Conservation (phyloP, 2,113 vertebrate species). For the Lagenorhynchus albirostris region DNA sequence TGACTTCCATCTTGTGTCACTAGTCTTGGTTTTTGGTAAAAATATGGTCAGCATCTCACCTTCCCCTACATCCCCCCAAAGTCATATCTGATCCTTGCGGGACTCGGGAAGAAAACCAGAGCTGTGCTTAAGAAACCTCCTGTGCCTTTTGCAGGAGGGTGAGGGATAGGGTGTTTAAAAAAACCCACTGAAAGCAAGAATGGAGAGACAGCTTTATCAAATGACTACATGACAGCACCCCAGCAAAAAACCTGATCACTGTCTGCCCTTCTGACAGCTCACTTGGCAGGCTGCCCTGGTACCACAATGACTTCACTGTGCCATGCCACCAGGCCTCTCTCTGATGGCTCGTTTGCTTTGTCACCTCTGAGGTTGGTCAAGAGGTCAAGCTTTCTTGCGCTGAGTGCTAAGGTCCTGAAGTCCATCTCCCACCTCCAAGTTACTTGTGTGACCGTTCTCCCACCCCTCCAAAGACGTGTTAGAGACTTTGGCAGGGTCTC, state of each 20-base stretch:
- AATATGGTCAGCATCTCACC: neutral
- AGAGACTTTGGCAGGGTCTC: neutral
- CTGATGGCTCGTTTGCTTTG: constrained; percentile 61
- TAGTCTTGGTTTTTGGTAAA: neutral
- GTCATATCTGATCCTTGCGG: neutral
- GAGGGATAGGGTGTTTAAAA: neutral
- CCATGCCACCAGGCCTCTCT: neutral
- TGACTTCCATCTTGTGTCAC: neutral
- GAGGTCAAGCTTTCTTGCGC: constrained; percentile 55
- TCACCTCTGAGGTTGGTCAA: constrained; percentile 53
- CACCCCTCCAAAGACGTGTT: neutral
- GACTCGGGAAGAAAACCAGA: neutral
- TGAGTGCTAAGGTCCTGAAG: constrained; percentile 42
- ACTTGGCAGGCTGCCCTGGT: constrained; percentile 46
- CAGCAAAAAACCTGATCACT: neutral
- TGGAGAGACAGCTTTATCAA: constrained; percentile 28
- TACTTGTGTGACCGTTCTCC: neutral
- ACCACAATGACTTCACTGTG: constrained; percentile 62
- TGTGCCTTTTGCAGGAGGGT: neutral
- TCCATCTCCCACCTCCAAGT: neutral
- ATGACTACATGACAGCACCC: neutral
- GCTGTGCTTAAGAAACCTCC: neutral
- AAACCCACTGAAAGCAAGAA: neutral
- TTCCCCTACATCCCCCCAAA: too few species aligned
- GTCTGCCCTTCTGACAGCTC: constrained; percentile 37